Evolutionary conservation across 2,888 invertebrate species (phyloP).

Genomic region (Drosophila pullipes): DNA sequence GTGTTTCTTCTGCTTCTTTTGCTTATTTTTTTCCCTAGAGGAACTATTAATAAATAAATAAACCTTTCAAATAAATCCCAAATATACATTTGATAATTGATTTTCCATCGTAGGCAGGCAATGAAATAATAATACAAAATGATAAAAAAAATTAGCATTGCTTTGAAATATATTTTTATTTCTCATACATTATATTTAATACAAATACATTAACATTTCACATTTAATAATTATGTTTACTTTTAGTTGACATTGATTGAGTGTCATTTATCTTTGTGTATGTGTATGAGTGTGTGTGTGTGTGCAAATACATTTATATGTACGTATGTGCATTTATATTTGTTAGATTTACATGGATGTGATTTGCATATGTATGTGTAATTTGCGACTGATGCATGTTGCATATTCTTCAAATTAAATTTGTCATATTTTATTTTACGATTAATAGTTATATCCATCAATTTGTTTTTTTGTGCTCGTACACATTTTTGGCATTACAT

Average conservation of each 20-base stretch:
- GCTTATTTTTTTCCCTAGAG: not conserved
- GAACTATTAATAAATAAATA: not conserved
- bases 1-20: not conserved
- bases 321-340: constrained; percentile 43
- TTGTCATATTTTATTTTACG: constrained; percentile 19
- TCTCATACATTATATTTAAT: constrained; percentile 69
- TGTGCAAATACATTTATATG: constrained; percentile 50
- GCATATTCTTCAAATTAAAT: constrained; percentile 26
- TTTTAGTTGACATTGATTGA: constrained; percentile 73
- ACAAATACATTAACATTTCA: constrained; percentile 80
- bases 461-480: constrained; percentile 40
- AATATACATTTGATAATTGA: not conserved
- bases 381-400: constrained; percentile 16
- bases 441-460: constrained; percentile 5
- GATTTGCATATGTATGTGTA: constrained; percentile 7
- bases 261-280: constrained; percentile 49
- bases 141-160: constrained; percentile 5
- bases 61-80: not conserved
- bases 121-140: not conserved
- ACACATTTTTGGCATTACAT: constrained; percentile 58
- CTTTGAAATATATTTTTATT: constrained; percentile 52
- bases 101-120: not conserved
- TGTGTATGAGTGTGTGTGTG: not conserved
- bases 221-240: constrained; percentile 77
- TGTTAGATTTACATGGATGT: constrained; percentile 30